Evolutionary conservation across 2,888 invertebrate genomes (phyloP).

Genomic region (Xylota sylvarum): DNA sequence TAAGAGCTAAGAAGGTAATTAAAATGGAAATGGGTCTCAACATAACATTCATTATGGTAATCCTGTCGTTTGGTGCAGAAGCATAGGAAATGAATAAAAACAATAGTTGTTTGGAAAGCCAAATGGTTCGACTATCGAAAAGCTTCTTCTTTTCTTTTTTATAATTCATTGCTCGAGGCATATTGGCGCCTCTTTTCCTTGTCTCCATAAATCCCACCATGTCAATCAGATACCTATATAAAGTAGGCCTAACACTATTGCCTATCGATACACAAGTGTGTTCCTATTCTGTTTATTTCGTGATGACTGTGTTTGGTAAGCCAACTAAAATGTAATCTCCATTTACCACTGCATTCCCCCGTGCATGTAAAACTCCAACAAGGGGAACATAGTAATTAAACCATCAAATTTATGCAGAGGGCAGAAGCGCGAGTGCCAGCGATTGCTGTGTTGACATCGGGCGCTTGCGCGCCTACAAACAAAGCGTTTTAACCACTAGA

Average conservation of each 20-base stretch:
- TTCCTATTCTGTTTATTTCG: conserved; percentile 39
- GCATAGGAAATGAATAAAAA: too few relatives aligned
- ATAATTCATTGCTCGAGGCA: too few relatives aligned
- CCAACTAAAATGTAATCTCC: conserved; percentile 45
- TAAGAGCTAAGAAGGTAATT: too few relatives aligned
- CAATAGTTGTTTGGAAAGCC: too few relatives aligned
- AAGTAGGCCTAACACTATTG: conserved; percentile 35
- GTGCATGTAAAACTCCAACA: conserved; percentile 49
- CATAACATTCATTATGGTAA: too few relatives aligned
- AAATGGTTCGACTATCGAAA: too few relatives aligned
- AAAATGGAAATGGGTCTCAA: too few relatives aligned
- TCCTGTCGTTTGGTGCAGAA: too few relatives aligned
- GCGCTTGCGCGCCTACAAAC: conserved; percentile 62
- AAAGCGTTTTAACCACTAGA: conserved; percentile 55
- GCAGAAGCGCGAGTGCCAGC: conserved; percentile 62
- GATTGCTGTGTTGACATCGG: conserved; percentile 70
- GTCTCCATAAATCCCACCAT: conserved; percentile 14
- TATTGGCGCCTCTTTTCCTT: conserved; percentile 18
- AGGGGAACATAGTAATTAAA: conserved; percentile 68
- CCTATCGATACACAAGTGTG: conserved; percentile 39
- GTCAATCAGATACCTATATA: not conserved
- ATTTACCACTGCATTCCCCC: conserved; percentile 42
- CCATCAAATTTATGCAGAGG: conserved; percentile 71
- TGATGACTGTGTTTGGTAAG: conserved; percentile 47
- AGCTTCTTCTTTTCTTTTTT: too few relatives aligned